Evolutionary conservation across 2,113 vertebrate genomes (phyloP).

Genomic region (Rhynchopsitta pachyrhyncha): DNA sequence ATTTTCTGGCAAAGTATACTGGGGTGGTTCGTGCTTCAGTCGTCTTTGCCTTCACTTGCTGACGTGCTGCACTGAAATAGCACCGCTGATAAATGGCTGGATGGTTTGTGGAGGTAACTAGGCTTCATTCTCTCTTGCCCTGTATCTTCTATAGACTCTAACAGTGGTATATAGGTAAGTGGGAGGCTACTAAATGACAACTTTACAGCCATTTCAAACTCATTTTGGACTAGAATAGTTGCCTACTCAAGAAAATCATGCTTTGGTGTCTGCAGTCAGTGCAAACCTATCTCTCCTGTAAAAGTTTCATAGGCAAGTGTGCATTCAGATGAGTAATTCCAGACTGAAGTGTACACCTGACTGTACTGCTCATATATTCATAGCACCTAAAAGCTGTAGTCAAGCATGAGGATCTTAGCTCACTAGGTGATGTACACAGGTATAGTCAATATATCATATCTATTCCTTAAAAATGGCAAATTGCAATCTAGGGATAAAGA

Average conservation of each 20-base stretch:
- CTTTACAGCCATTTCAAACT: not conserved
- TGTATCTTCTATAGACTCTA: not conserved
- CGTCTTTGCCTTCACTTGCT: not conserved
- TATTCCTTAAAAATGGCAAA: not conserved
- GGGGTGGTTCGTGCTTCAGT: not conserved
- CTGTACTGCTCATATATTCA: not conserved
- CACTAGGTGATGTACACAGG: not conserved
- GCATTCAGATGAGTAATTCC: not conserved
- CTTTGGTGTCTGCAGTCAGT: not conserved
- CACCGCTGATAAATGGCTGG: not conserved
- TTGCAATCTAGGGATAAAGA: not conserved
- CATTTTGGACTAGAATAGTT: not conserved
- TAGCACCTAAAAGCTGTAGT: not conserved
- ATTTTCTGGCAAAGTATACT: not conserved
- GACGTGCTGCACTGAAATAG: not conserved
- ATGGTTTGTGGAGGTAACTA: not conserved
- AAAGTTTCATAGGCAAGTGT: not conserved
- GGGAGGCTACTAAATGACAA: not conserved
- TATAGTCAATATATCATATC: not conserved
- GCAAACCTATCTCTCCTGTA: not conserved
- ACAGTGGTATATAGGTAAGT: not conserved
- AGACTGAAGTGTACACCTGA: not conserved
- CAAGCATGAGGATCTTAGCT: not conserved
- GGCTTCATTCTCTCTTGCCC: not conserved
- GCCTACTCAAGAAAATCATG: not conserved